phyloP scores from a whole-genome alignment of 2,888 invertebrate species.

The Coenonympha arcania region DNA sequence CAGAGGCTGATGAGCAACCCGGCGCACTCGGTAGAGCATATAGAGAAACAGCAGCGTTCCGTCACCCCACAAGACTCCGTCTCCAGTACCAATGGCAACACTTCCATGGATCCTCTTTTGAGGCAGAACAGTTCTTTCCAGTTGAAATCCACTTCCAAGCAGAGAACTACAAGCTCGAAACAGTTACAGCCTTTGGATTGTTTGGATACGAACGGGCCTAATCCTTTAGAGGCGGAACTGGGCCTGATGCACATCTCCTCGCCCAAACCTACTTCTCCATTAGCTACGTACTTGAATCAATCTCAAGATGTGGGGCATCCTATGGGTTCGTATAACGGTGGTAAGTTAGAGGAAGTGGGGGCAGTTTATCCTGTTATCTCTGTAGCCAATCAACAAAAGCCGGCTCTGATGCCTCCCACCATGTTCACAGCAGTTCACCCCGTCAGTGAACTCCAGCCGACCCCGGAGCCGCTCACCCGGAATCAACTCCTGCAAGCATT shows the following conservation, averaged over 20 bases:
- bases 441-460: slow-evolving; percentile 55
- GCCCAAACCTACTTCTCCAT: slow-evolving; percentile 71
- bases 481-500: slow-evolving; percentile 93
- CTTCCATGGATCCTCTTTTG: slow-evolving; percentile 46
- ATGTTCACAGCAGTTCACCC: slow-evolving; percentile 84
- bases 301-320: slow-evolving; percentile 58
- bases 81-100: slow-evolving; percentile 52
- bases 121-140: slow-evolving; percentile 54
- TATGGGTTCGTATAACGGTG: slow-evolving; percentile 52
- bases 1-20: slow-evolving; percentile 88
- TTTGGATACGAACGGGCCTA: slow-evolving; percentile 55
- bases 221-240: slow-evolving; percentile 67
- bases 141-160: slow-evolving; percentile 60
- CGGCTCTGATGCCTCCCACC: slow-evolving; percentile 87
- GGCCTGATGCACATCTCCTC: slow-evolving; percentile 72
- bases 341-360: slow-evolving; percentile 49
- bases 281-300: slow-evolving; percentile 72
- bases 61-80: slow-evolving; percentile 79
- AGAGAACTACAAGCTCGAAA: slow-evolving; percentile 54
- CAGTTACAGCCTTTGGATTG: slow-evolving; percentile 45
- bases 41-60: slow-evolving; percentile 88
- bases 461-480: slow-evolving; percentile 85
- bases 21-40: slow-evolving; percentile 87
- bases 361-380: slow-evolving; percentile 49
- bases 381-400: slow-evolving; percentile 73